phyloP scores from a whole-genome alignment of 2,113 vertebrate genomes.

The Serinus canaria region DNA sequence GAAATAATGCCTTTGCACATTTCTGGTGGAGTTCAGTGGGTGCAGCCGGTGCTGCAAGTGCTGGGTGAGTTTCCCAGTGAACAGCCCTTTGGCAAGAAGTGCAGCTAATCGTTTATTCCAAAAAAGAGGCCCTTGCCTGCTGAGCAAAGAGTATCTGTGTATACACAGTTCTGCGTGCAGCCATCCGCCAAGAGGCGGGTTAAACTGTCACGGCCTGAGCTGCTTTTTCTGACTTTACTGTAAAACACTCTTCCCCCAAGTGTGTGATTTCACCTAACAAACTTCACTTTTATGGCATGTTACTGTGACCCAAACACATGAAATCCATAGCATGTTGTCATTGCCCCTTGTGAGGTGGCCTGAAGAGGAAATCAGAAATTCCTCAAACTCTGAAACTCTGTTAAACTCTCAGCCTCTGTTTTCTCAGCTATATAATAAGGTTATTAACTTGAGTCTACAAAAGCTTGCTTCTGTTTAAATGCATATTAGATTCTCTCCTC shows the following conservation, averaged over 20 bases:
- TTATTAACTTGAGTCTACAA: not conserved
- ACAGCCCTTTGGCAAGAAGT: not conserved
- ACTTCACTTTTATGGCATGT: not conserved
- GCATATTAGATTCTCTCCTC: not conserved
- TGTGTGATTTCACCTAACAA: not conserved
- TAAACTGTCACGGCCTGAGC: not conserved
- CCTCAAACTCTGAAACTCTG: not conserved
- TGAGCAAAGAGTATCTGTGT: not conserved
- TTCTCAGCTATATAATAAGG: not conserved
- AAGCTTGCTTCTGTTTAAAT: not conserved
- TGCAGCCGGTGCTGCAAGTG: not conserved
- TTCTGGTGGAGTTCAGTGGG: not conserved
- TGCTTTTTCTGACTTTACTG: not conserved
- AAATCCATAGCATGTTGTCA: not conserved
- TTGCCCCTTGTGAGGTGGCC: not conserved
- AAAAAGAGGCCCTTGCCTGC: constrained; percentile 12
- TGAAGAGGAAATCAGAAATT: not conserved
- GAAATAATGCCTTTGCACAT: not conserved
- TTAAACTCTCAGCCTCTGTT: not conserved
- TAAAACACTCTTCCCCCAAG: not conserved
- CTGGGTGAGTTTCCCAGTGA: not conserved
- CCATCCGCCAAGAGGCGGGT: not conserved
- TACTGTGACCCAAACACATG: not conserved
- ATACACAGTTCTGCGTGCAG: not conserved
- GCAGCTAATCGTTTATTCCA: constrained; percentile 16